These are phyloP conservation scores for Rhadinocentrus ornatus DNA, from an alignment of 2,797 vertebrate genomes.

Conservation along the genomic window DNA sequence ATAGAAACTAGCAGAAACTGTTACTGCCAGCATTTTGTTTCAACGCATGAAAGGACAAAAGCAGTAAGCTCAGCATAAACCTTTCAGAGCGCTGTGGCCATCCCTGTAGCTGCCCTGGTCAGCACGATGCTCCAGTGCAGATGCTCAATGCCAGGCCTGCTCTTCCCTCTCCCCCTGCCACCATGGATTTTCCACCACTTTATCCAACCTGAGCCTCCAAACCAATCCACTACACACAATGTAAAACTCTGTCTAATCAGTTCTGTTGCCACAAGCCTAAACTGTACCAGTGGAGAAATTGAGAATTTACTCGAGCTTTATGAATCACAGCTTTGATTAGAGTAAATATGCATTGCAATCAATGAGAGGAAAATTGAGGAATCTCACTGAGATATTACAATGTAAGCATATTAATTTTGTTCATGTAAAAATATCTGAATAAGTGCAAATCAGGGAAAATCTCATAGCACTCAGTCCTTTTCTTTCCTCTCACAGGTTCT, in stretches of 20 bases:
- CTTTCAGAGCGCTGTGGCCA: slow-evolving; percentile 72
- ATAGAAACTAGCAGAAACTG: slow-evolving; percentile 80
- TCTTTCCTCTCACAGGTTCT: slow-evolving; percentile 6
- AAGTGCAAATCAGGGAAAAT: slow-evolving; percentile 7
- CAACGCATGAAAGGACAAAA: slow-evolving; percentile 71
- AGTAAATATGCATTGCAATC: slow-evolving; percentile 24
- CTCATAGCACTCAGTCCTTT: not conserved
- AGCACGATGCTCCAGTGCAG: slow-evolving; percentile 80
- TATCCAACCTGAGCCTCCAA: slow-evolving; percentile 75
- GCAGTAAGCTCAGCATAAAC: slow-evolving; percentile 81
- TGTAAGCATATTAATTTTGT: not conserved
- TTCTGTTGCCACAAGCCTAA: slow-evolving; percentile 73
- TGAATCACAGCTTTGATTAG: slow-evolving; percentile 20
- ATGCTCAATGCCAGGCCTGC: slow-evolving; percentile 76
- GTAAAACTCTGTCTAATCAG: slow-evolving; percentile 85
- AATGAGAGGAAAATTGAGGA: slow-evolving; percentile 5
- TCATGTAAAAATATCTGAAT: slow-evolving; percentile 9
- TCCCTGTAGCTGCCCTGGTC: slow-evolving; percentile 71
- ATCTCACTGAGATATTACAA: not conserved
- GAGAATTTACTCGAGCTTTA: slow-evolving; percentile 55
- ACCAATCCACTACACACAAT: slow-evolving; percentile 73
- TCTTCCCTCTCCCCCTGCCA: slow-evolving; percentile 72
- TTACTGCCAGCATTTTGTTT: slow-evolving; percentile 79
- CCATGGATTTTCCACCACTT: slow-evolving; percentile 83
- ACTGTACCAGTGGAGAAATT: slow-evolving; percentile 56